phyloP scores from a whole-genome alignment of 1,140 invertebrate genomes.

The Ruditapes philippinarum region DNA sequence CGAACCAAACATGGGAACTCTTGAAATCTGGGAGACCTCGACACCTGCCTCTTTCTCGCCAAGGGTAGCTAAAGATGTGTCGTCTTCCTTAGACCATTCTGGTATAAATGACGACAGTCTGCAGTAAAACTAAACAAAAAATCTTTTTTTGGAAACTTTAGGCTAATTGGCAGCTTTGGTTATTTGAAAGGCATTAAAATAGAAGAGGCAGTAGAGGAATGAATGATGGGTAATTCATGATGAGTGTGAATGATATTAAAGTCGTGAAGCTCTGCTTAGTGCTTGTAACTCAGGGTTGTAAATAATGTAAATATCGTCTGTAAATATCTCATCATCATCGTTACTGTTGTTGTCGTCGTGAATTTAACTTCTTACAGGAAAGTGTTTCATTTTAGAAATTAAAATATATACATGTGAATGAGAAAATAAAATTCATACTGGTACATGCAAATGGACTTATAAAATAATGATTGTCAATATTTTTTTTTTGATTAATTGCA shows the following conservation, averaged over 20 bases:
- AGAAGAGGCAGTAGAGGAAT: not conserved
- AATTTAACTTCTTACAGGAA: too few relatives aligned
- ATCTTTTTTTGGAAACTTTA: not conserved
- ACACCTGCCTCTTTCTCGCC: slow-evolving; percentile 3
- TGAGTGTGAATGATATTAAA: not conserved
- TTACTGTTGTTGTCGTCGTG: too few relatives aligned
- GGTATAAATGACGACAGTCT: not conserved
- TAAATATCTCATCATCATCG: slow-evolving; percentile 10
- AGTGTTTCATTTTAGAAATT: too few relatives aligned
- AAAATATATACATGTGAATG: too few relatives aligned
- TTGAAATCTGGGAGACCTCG: slow-evolving; percentile 31
- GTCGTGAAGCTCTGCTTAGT: not conserved
- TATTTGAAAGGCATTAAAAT: not conserved
- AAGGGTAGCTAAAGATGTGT: not conserved
- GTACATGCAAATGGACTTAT: too few relatives aligned
- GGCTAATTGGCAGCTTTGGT: not conserved
- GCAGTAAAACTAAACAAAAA: not conserved
- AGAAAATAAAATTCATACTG: too few relatives aligned
- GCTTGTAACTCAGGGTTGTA: slow-evolving; percentile 7
- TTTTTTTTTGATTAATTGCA: too few relatives aligned
- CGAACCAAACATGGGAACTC: slow-evolving; percentile 58
- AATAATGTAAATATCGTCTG: not conserved
- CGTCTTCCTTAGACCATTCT: not conserved
- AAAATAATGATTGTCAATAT: too few relatives aligned
- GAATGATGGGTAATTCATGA: not conserved